Conservation (phyloP, 2,888 invertebrate genomes). For the Trichacis sp. region DNA sequence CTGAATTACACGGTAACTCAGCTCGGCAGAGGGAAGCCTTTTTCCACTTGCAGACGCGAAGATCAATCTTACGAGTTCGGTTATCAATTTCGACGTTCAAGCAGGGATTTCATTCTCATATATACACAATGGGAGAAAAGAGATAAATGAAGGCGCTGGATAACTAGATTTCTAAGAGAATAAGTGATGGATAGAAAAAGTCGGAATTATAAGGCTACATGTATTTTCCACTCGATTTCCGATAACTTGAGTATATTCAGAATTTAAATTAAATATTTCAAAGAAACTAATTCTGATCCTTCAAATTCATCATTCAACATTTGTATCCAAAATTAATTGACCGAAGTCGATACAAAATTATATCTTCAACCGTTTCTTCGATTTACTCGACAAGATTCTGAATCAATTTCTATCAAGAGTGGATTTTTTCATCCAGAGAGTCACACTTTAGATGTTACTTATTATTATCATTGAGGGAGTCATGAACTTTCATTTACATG, state of each 20-base stretch:
- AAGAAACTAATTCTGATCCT: too few species aligned
- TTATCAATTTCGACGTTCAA: conserved; percentile 48
- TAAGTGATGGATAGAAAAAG: conserved; percentile 2
- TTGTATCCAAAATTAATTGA: too few species aligned
- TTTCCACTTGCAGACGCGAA: conserved; percentile 41
- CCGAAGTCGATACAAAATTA: too few species aligned
- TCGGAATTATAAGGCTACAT: conserved; percentile 1
- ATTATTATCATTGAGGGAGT: conserved; percentile 4
- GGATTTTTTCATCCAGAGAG: not conserved
- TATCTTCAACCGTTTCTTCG: too few species aligned
- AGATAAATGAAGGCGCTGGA: not conserved
- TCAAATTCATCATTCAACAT: too few species aligned
- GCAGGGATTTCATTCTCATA: not conserved
- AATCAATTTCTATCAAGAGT: too few species aligned
- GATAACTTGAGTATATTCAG: too few species aligned
- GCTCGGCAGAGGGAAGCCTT: conserved; percentile 13
- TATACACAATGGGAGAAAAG: not conserved
- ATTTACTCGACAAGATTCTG: too few species aligned
- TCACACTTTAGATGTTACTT: not conserved
- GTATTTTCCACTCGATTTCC: too few species aligned
- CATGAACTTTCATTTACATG: conserved; percentile 9
- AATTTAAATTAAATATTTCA: too few species aligned
- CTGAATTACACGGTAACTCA: conserved; percentile 1
- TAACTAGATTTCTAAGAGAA: not conserved
- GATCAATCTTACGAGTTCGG: conserved; percentile 53